Conservation (phyloP, 2,113 vertebrate species). For the Lophotis ruficrista region DNA sequence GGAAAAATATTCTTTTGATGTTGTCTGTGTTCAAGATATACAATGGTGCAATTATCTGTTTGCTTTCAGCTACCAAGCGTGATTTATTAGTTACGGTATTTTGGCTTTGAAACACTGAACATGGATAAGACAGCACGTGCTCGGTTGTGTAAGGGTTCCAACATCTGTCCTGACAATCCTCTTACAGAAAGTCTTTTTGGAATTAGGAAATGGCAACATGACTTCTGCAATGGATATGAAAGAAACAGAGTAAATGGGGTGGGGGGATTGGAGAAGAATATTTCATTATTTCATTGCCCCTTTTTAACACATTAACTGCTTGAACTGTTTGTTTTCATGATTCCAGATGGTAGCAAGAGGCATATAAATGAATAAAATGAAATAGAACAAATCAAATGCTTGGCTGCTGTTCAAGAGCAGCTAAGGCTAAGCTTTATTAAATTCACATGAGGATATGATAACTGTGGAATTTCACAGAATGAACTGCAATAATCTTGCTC, state of each 20-base stretch:
- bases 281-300: conserved; percentile 42
- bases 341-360: conserved; percentile 48
- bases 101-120: conserved; percentile 46
- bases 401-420: conserved; percentile 58
- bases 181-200: conserved; percentile 50
- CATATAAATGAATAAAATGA: conserved; percentile 41
- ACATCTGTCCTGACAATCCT: conserved; percentile 72
- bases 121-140: conserved; percentile 2
- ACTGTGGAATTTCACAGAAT: conserved; percentile 42
- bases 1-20: not conserved
- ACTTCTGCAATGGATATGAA: conserved; percentile 59
- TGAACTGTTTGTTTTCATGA: conserved; percentile 50
- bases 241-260: not conserved
- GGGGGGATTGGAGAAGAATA: not conserved
- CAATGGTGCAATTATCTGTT: conserved; percentile 29
- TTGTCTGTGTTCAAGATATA: conserved; percentile 9
- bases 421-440: conserved; percentile 61
- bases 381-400: conserved; percentile 47
- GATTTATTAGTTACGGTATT: conserved; percentile 64
- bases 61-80: conserved; percentile 20
- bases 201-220: conserved; percentile 45
- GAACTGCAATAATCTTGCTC: conserved; percentile 29
- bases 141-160: conserved; percentile 54
- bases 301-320: conserved; percentile 46
- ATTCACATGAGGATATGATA: conserved; percentile 52